phyloP scores from a whole-genome alignment of 2,113 vertebrate species.

The Oreotragus oreotragus region DNA sequence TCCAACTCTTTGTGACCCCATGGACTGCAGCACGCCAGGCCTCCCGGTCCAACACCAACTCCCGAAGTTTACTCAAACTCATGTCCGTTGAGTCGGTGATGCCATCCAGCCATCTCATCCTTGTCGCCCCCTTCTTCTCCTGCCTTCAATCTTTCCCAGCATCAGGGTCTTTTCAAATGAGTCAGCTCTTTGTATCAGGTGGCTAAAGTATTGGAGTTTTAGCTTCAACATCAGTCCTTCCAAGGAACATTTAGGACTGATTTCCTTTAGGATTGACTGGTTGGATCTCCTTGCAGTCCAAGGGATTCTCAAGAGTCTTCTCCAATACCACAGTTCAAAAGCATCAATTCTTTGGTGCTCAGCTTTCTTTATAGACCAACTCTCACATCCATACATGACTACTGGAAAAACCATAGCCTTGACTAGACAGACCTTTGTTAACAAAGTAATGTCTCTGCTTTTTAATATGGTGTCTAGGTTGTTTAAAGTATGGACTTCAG shows the following conservation, averaged over 20 bases:
- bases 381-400: background rate
- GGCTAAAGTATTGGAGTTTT: background rate
- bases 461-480: background rate
- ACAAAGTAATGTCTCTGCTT: background rate
- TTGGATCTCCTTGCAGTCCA: background rate
- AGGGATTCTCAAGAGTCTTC: background rate
- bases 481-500: background rate
- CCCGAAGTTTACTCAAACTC: background rate
- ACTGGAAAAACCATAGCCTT: background rate
- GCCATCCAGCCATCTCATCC: background rate
- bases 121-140: background rate
- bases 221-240: background rate
- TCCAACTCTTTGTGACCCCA: background rate
- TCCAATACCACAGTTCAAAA: background rate
- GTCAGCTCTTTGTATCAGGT: background rate
- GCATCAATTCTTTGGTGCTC: fast-evolving
- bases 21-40: background rate
- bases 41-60: background rate
- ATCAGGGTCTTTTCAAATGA: background rate
- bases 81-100: background rate
- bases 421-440: background rate
- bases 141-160: background rate
- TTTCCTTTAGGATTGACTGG: background rate
- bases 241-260: background rate
- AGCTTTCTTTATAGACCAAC: background rate